A percentile compares a stretch with the other conserved stretches of the same genome.
phyloP scores from a whole-genome alignment of 2,888 invertebrate genomes.

The Drosophila longiperda region DNA sequence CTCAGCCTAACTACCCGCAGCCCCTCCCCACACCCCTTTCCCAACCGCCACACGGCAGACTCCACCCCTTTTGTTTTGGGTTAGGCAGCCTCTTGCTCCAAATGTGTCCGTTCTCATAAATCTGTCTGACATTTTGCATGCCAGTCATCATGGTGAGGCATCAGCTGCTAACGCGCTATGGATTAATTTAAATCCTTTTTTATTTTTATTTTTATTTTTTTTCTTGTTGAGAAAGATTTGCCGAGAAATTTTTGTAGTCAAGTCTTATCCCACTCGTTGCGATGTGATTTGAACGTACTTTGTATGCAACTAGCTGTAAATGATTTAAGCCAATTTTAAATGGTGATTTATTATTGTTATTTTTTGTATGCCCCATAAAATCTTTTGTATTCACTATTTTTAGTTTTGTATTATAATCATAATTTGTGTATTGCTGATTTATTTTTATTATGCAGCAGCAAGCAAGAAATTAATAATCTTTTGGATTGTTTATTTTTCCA shows the following conservation, averaged over 20 bases:
- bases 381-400: background rate
- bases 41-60: background rate
- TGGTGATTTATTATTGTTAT: background rate
- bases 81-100: conserved; percentile 65
- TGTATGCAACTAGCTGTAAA: conserved; percentile 2
- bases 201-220: background rate
- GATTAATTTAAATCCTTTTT: conserved; percentile 70
- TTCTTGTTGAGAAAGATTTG: conserved; percentile 20
- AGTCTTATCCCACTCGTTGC: conserved; percentile 44
- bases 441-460: background rate
- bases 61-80: conserved; percentile 16
- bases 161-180: conserved; percentile 61
- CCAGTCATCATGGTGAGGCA: conserved; percentile 71
- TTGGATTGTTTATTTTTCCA: background rate
- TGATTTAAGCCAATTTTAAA: conserved; percentile 4
- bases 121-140: conserved; percentile 78
- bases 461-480: background rate
- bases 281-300: conserved; percentile 34
- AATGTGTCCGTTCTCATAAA: conserved; percentile 79
- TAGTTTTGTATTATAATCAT: background rate
- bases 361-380: background rate
- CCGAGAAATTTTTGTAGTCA: conserved; percentile 30
- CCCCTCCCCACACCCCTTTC: background rate
- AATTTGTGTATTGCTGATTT: background rate
- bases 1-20: background rate